These are phyloP conservation scores for Yponomeuta evonymella DNA, from an alignment of 2,888 invertebrate genomes.

Conservation along the genomic window DNA sequence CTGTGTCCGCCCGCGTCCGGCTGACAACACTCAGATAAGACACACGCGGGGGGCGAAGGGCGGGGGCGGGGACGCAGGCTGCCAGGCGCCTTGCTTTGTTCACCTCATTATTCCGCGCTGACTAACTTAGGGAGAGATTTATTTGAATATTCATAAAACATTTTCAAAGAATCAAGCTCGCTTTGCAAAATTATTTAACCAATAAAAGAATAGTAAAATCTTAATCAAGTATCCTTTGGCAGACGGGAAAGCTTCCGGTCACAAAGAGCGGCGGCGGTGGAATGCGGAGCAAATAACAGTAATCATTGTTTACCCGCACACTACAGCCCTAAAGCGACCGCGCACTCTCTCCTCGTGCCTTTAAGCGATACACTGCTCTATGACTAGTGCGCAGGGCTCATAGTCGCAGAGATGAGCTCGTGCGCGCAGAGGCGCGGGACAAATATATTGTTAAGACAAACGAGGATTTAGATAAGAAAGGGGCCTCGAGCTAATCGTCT, in stretches of 20 bases:
- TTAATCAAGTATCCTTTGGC: background rate
- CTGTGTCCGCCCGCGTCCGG: background rate
- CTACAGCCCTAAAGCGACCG: background rate
- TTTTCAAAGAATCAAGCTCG: background rate
- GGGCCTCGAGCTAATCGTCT: conserved; percentile 1
- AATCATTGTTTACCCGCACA: conserved; percentile 1
- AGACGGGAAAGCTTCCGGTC: background rate
- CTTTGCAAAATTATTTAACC: background rate
- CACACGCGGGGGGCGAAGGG: background rate
- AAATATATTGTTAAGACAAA: conserved; percentile 2
- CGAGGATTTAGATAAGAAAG: conserved; percentile 3
- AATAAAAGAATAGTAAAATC: background rate
- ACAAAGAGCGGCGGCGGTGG: background rate
- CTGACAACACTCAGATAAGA: background rate
- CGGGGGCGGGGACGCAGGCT: background rate
- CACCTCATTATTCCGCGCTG: background rate
- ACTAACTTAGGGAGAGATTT: background rate
- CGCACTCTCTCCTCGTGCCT: background rate
- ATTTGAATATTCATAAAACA: background rate
- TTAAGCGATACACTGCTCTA: background rate
- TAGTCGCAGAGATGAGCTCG: background rate
- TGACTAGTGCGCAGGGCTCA: background rate
- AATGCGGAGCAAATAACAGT: background rate
- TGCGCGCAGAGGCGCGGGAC: background rate
- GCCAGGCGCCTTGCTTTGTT: background rate